These are phyloP conservation scores for Aethes cnicana DNA, from an alignment of 2,888 invertebrate genomes.

Conservation along the genomic window DNA sequence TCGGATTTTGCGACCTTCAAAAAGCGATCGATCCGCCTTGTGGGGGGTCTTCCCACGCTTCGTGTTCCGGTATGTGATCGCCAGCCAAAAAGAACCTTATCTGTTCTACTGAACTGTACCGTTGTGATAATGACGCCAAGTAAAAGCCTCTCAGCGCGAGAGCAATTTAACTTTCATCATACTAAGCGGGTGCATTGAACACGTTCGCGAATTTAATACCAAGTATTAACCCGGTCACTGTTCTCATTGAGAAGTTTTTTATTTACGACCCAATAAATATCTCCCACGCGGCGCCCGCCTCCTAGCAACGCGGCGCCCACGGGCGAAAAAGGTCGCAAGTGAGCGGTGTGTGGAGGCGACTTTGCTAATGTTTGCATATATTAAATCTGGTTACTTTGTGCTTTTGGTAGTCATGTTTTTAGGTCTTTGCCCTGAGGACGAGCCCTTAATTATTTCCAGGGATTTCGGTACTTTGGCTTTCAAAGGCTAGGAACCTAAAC, in stretches of 20 bases:
- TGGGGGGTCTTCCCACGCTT: no score
- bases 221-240: conserved; percentile 44
- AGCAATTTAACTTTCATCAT: conserved; percentile 12
- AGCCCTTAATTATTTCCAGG: no score
- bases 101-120: conserved; percentile 7
- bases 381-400: no score
- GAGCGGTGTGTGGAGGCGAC: conserved; percentile 30
- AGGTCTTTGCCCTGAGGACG: no score
- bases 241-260: conserved; percentile 51
- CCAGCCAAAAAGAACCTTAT: no score
- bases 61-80: no score
- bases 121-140: not conserved
- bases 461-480: no score
- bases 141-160: not conserved
- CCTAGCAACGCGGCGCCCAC: conserved; percentile 51
- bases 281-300: conserved; percentile 53
- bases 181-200: conserved; percentile 15
- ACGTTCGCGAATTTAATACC: conserved; percentile 15
- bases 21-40: no score
- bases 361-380: conserved; percentile 13
- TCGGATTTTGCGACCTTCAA: no score
- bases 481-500: no score
- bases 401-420: no score
- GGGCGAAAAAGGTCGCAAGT: conserved; percentile 52
- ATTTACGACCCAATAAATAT: conserved; percentile 59